A percentile compares a stretch with the other conserved stretches of the same genome.
phyloP scores from a whole-genome alignment of 2,888 invertebrate genomes.

The Ctenicera cuprea region DNA sequence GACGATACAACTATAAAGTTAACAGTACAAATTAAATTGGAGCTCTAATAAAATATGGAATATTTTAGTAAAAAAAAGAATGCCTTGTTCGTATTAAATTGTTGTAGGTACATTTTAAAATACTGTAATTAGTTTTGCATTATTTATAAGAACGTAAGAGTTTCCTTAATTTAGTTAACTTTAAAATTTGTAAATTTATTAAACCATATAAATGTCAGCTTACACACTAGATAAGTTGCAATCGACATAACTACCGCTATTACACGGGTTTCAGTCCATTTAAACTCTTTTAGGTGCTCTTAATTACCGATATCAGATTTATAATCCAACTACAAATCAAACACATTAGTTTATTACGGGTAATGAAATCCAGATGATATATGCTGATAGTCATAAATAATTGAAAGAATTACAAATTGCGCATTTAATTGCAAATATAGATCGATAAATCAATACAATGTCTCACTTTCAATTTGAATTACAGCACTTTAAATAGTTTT shows the following conservation, averaged over 20 bases:
- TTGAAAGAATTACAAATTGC: constrained; percentile 32
- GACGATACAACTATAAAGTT: no score
- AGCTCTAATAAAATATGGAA: no score
- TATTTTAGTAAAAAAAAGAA: no score
- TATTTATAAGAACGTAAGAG: no score
- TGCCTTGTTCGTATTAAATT: no score
- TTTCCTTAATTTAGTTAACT: no score
- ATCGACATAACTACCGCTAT: constrained; percentile 7
- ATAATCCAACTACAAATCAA: constrained; percentile 49
- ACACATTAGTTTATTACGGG: constrained; percentile 51
- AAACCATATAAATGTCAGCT: constrained; percentile 10
- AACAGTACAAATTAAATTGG: no score
- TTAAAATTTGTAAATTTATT: constrained; percentile 3
- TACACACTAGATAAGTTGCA: background rate
- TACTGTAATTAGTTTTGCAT: no score
- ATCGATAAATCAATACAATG: constrained; percentile 36
- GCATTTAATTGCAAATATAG: constrained; percentile 42
- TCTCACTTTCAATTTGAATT: constrained; percentile 46
- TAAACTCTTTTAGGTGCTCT: constrained; percentile 34
- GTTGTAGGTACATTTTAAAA: no score
- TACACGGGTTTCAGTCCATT: constrained; percentile 31
- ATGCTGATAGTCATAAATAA: constrained; percentile 21
- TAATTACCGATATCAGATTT: constrained; percentile 46
- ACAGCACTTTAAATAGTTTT: constrained; percentile 26
- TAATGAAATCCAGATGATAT: constrained; percentile 43